A percentile compares a stretch with the other conserved stretches of the same genome.
phyloP scores from a whole-genome alignment of 2,888 invertebrate genomes.

The Pristionchus japonicus region DNA sequence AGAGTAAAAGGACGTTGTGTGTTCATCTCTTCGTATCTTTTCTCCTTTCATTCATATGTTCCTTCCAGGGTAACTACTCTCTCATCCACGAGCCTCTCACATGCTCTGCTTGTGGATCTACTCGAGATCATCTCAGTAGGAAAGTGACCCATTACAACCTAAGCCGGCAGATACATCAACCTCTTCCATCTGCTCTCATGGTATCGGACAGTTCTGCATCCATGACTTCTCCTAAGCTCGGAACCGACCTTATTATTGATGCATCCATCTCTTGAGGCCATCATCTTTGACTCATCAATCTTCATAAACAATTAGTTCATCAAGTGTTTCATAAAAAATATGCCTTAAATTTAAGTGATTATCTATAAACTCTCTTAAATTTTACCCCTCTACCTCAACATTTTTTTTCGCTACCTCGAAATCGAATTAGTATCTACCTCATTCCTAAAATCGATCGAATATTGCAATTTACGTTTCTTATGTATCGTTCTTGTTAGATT shows the following conservation, averaged over 20 bases:
- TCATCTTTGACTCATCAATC: neutral
- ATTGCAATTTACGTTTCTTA: neutral
- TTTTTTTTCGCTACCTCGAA: neutral
- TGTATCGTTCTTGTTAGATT: neutral
- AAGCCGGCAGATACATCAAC: conserved; percentile 33
- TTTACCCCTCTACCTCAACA: neutral
- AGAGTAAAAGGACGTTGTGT: neutral
- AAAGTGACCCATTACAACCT: conserved; percentile 51
- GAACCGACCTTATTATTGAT: conserved; percentile 24
- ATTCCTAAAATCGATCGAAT: neutral
- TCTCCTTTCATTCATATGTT: neutral
- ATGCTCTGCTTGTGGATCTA: conserved; percentile 57
- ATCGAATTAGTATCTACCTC: neutral
- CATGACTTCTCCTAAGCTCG: conserved; percentile 31
- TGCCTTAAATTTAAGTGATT: neutral
- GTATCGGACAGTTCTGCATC: neutral
- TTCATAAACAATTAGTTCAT: neutral
- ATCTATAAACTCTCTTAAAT: neutral
- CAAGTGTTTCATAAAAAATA: neutral
- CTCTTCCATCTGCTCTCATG: neutral
- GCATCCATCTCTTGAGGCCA: neutral
- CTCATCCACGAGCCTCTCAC: conserved; percentile 58
- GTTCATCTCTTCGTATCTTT: neutral
- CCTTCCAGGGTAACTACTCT: conserved; percentile 59
- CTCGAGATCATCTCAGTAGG: conserved; percentile 55